Evolutionary conservation across 37 sponge, comb jelly and placozoan genomes (phyloP), one percentile per base, ranked within the genome.

Genomic region (Hexactinellida sp.): DNA sequence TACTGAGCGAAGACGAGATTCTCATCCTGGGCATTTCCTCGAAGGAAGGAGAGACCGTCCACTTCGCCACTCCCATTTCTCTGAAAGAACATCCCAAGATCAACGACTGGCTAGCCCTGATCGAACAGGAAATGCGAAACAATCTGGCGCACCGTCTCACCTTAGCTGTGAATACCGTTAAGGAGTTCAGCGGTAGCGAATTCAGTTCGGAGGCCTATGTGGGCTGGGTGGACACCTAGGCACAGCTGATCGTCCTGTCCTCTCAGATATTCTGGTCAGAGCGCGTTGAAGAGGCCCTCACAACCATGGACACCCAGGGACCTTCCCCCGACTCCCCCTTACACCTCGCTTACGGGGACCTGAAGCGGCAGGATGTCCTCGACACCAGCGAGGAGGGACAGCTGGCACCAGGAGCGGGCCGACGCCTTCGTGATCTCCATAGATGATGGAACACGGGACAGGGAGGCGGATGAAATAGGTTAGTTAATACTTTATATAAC

Each of bases 231-330:
- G 95, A 95, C 83, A 54, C 86, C 76, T 98, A 89, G 86, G 97
- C 93, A 1, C 97, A 97, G 88, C 91, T 97, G 7, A 91, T 98
- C 10, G 92, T 91, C 1, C 91, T 98, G 54, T 89, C 99, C 21
- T 88, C 90, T 37, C 99, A 98, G 89, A 91, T 98, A 37, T 82
- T 94, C 0, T 98, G 99, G 99, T 93, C 99, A 16, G 88, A 85
- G 24, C 54, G 55, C 52, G 92, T 95, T 36, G 99, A 98, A 37
- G 82, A 83, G 0, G 95, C 95, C 0, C 89, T 98, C 19, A 84
- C 87, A 38, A 88, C 85, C 38, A 41, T 92, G 16, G 88, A 82
- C 23, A 76, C 38, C 19, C 85, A 87, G 82, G n/a, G n/a, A n/a
- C n/a, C n/a, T n/a, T n/a, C n/a, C n/a, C n/a, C n/a, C n/a, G n/a